Evolutionary conservation across 2,888 invertebrate species (phyloP), one percentile per base, ranked within the genome.

Genomic region (Xylophagus ater): DNA sequence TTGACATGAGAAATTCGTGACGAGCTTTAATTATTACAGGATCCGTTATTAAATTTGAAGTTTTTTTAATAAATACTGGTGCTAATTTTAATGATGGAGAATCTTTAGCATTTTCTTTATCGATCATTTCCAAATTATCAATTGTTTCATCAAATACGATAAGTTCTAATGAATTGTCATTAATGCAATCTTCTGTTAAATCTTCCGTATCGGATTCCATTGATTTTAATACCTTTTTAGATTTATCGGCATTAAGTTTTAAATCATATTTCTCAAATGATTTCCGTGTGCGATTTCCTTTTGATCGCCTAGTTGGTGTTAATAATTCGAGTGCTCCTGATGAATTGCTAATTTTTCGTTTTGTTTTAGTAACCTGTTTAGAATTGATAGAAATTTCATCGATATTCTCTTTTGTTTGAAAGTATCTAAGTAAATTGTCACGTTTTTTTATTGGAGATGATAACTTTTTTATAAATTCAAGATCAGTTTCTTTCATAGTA

Each of bases 1-100:
- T 80, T 44, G 83, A 81, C 49, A 75, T 71, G 24, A 85, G 63
- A 61, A 85, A 84, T 43, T 72, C 71, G 45, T 73, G 73, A 49
- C 76, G 74, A 4, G 84, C 82, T 56, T 75, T 73, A 30, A 74
- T 41, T 28, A 68, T 61, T 37, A 65, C 69, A 12, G 72, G 68
- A 63, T 78, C 76, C 12, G 69, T 54, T 54, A 70, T 72, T 6
- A 68, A 69, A 59, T 76, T 78, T 9, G 69, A 58, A 26, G 60
- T 25, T 29, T 59, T 57, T 42, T 67, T 72, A 1, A 70, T 54
- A 60, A 85, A 85, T 31, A 85, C 67, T n/a, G 85, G 82, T 2
- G 84, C 84, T 28, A 81, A 54, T 60, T 78, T 80, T 28, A 59
- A 51, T 4, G 38, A 12, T 12, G 65, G 55, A 9, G 54, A 54